Evolutionary conservation across 2,113 vertebrate genomes (phyloP), one percentile per base, ranked within the genome.

Genomic region (Origma solitaria): DNA sequence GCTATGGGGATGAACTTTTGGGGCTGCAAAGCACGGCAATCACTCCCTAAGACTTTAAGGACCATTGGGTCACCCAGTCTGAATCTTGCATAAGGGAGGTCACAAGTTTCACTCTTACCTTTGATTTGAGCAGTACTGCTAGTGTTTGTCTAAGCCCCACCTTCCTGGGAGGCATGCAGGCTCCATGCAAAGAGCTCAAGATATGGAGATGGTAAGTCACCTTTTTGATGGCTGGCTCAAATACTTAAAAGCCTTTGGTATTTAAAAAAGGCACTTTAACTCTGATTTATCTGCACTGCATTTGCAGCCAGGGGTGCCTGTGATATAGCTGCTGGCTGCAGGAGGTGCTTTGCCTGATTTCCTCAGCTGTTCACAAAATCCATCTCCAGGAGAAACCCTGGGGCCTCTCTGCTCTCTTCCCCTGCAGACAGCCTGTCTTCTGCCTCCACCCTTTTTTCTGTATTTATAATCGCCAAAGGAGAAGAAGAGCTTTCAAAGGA

Each of bases 261-360:
- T 96, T 96, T 90, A 91, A 95, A 96, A 95, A 87, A 91, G 93
- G 91, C 69, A 79, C 79, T 91, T 96, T 93, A 90, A 83, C 76
- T 91, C 58, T 58, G 88, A 90, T 95, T 96, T 95, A 95, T 93
- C 95, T 92, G 33, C 85, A 54, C 12, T 90, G 70, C 86, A 91
- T 93, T 94, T 94, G 33, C 0, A 0, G 91, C 60, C 35, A 82
- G 45, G 49, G 68, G 24, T 75, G 86, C 82, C 82, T 75, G 44
- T 79, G 82, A 93, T 65, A 81, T 8, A 94, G 92, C 94, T 96
- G 82, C 90, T 72, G 82, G 90, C 82, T 86, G 37, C 18, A 0
- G 82, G 93, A 94, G 90, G 72, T 90, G 75, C 85, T 83, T 70
- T 81, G 80, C 82, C 85, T 64, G 85, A 96, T 81, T 94, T 88